phyloP scores from a whole-genome alignment of 1,140 invertebrate species.

The Samia ricini region DNA sequence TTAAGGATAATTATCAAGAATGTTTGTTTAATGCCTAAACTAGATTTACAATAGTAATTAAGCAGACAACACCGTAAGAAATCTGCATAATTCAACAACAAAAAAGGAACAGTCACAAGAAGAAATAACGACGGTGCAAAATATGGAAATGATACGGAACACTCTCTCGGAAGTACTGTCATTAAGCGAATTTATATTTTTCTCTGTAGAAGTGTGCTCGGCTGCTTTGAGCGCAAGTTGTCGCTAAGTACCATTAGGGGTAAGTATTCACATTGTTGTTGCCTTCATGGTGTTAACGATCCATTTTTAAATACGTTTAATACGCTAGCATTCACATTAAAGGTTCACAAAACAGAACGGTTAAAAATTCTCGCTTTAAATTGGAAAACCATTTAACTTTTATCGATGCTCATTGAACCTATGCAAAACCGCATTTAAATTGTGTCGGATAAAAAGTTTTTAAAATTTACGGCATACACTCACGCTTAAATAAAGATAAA shows the following conservation, averaged over 20 bases:
- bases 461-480: no score
- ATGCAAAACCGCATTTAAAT: not conserved
- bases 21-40: no score
- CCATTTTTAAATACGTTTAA: constrained; percentile 10
- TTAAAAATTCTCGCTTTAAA: not conserved
- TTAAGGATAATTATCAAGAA: no score
- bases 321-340: constrained; percentile 7
- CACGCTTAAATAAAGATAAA: no score
- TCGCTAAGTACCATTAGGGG: constrained; percentile 45
- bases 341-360: not conserved
- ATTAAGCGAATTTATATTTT: constrained; percentile 52
- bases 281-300: constrained; percentile 4
- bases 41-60: not conserved
- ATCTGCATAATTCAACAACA: not conserved
- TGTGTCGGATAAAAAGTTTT: not conserved
- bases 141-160: constrained; percentile 22
- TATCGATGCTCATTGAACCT: not conserved
- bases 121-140: constrained; percentile 5
- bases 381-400: not conserved
- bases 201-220: constrained; percentile 25
- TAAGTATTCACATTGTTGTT: constrained; percentile 25
- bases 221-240: constrained; percentile 34
- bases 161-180: constrained; percentile 19
- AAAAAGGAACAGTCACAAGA: not conserved
- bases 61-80: not conserved